Evolutionary conservation across 2,888 invertebrate genomes (phyloP), one percentile per base, ranked within the genome.

Genomic region (Zaprionus lineosus): DNA sequence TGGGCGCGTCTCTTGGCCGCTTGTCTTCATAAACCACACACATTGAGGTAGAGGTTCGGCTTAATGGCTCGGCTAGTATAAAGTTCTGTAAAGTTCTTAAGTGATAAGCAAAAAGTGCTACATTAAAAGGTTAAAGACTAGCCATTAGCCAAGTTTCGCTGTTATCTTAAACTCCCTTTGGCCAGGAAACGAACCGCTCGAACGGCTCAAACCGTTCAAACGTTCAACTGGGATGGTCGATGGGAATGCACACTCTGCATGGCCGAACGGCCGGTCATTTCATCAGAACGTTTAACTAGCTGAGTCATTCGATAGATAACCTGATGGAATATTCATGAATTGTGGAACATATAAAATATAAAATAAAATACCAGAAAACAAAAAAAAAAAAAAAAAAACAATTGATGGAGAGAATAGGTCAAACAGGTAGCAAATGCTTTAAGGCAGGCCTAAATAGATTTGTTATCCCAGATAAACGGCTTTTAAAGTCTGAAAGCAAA

Each of bases 121-220:
- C 79, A 78, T 84, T 78, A 78, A 78, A 78, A 71, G 75, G 83
- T 84, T 78, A 78, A 78, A 78, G 77, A 84, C 78, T 67, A 81
- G 60, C 78, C 84, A 77, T 77, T 84, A 77, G 77, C 84, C 77
- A 77, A 84, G 77, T 69, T 69, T 72, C 37, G 73, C 68, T 69
- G 55, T 72, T 69, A 69, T 69, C 69, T 59, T 24, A 21, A n/a
- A n/a, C n/a, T n/a, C n/a, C n/a, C n/a, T n/a, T n/a, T 39, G 39
- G 41, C 60, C 53, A 60, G 50, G 66, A 66, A 60, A 47, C 37
- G 39, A 46, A 36, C 59, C 46, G 44, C n/a, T 6, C 40, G 39
- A 16, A 19, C 16, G 39, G n/a, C 24, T n/a, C 3, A n/a, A n/a
- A n/a, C n/a, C n/a, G n/a, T n/a, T n/a, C n/a, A n/a, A n/a, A n/a